Evolutionary conservation across 35 echinoderm and acorn worm species (phyloP), one percentile per base, ranked within the genome.

Genomic region (Holothuria glaberrima): DNA sequence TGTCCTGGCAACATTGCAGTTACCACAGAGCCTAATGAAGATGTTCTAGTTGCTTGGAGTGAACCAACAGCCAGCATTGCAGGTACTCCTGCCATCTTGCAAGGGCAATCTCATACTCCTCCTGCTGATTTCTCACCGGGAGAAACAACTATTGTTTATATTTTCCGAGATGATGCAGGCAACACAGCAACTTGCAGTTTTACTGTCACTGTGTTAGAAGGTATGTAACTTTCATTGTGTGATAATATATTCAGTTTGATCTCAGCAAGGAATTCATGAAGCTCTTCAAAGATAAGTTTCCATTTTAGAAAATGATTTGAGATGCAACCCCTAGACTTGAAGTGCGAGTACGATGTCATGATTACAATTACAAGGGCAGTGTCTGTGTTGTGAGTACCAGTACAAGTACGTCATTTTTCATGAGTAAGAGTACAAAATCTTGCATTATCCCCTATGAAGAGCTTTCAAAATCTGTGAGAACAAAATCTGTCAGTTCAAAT

Each of bases 1-100:
- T 82, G 79, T 33, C 79, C 79, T n/a, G 50, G 30, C 10, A 48
- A 82, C 22, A 26, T 82, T 58, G 79, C 54, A 60, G 79, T 82
- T 0, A 58, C 19, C 10, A 32, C 57, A 4, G 50, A 82, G 2
- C 79, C 29, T 2, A 50, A 50, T 12, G 20, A 20, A 58, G 30
- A 12, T 28, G 57, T 82, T 19, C 30, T 6, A 9, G 79, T 82
- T 21, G 48, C 32, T 50, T 82, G 79, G 79, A 29, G 46, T 56
- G 79, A 82, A 58, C 79, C 79, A 27, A 48, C 16, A 25, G 79
- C 79, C 48, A 82, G 57, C 30, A 18, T 54, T 26, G 79, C 79
- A 58, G 79, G 79, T 14, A 24, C 46, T 2, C 41, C 31, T 9
- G 52, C 32, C 57, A 9, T 1, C 13, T 46, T 84, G 5, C 12